Conservation (phyloP, 2,888 invertebrate species). For the Dysmachus trigonus region DNA sequence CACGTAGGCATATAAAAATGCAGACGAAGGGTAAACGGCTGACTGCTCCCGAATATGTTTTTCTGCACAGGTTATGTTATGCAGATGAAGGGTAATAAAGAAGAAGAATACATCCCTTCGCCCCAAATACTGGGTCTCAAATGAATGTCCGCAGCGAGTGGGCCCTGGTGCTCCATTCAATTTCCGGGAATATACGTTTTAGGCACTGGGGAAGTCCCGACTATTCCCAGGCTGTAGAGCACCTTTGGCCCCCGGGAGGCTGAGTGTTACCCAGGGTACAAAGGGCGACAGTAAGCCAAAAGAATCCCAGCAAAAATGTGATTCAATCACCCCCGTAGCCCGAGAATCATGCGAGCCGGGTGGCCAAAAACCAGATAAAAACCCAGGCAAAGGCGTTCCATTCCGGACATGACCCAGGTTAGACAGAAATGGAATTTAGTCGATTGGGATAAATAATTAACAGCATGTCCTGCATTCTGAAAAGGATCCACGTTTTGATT, state of each 20-base stretch:
- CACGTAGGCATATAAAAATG: neutral
- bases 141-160: neutral
- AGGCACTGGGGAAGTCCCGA: neutral
- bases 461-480: constrained; percentile 45
- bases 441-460: constrained; percentile 46
- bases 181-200: neutral
- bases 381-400: neutral
- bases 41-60: neutral
- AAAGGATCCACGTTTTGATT: constrained; percentile 45
- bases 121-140: neutral
- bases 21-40: neutral
- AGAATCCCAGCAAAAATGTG: neutral
- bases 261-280: neutral
- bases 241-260: neutral
- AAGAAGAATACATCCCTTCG: neutral
- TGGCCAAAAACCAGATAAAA: neutral
- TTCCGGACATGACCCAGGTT: constrained; percentile 23
- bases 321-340: neutral
- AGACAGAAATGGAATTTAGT: constrained; percentile 33
- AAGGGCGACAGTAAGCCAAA: neutral
- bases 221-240: neutral
- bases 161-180: neutral
- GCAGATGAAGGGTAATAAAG: neutral
- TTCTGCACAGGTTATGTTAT: neutral
- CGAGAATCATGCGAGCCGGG: neutral